Percentiles rank a stretch among this genome's conserved stretches.
Evolutionary conservation across 2,888 invertebrate genomes (phyloP).

Genomic region (Myopa testacea): DNA sequence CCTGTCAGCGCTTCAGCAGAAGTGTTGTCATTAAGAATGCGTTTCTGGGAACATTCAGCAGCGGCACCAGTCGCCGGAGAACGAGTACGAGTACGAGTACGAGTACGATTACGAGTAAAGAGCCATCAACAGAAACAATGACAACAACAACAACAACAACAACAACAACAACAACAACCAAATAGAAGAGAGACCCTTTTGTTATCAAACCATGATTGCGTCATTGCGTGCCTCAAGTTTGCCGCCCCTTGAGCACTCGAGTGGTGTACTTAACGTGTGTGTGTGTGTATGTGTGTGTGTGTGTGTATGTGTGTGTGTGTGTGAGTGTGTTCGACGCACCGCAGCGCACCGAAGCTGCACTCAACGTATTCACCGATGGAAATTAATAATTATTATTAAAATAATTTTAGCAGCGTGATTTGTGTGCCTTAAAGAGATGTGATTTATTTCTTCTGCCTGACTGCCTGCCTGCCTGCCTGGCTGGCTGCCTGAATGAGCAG

Average conservation of each 20-base stretch:
- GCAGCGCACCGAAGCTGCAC: neutral
- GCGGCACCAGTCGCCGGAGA: neutral
- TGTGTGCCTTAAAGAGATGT: neutral
- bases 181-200: neutral
- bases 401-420: constrained; percentile 7
- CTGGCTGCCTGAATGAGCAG: neutral
- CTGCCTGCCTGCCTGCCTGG: neutral
- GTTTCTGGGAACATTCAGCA: neutral
- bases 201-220: neutral
- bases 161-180: constrained; percentile 6
- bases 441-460: neutral
- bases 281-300: neutral
- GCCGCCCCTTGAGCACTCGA: constrained; percentile 4
- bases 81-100: neutral
- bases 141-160: neutral
- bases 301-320: neutral
- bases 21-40: constrained; percentile 18
- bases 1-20: neutral
- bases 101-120: neutral
- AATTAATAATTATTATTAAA: constrained; percentile 8
- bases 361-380: constrained; percentile 2
- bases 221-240: constrained; percentile 1
- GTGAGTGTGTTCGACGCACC: neutral
- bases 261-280: constrained; percentile 26
- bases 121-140: neutral